Evolutionary conservation across 2,113 vertebrate genomes (phyloP).

Genomic region (Tragelaphus buxtoni): DNA sequence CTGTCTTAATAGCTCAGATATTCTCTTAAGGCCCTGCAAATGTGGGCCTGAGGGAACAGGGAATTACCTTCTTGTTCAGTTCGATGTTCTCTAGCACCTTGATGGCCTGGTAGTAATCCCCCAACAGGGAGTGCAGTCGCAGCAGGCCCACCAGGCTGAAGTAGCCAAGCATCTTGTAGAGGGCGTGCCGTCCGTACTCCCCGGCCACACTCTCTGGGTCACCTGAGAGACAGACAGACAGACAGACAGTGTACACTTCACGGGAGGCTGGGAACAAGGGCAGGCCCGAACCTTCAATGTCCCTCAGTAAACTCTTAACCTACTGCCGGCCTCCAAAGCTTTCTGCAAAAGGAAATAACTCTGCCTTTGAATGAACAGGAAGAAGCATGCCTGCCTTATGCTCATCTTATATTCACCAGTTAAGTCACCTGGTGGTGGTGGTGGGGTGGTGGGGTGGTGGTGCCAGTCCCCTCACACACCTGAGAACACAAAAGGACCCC

Average conservation of each 20-base stretch:
- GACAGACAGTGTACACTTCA: neutral
- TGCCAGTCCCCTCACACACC: neutral
- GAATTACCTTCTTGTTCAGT: conserved; percentile 96
- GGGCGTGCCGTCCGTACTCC: conserved; percentile 97
- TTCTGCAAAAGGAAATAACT: neutral
- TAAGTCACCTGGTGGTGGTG: neutral
- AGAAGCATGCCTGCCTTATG: rapidly evolving
- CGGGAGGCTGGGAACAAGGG: neutral
- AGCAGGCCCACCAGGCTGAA: conserved; percentile 97
- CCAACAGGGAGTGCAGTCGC: conserved; percentile 94
- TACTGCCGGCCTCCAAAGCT: neutral
- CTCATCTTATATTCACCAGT: neutral
- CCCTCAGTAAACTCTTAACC: neutral
- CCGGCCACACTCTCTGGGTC: conserved; percentile 99
- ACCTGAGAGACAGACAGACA: conserved; percentile 78
- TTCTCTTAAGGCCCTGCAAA: neutral
- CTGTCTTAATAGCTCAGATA: neutral
- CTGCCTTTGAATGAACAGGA: neutral
- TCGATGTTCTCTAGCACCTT: conserved; percentile 99
- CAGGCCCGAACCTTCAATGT: neutral
- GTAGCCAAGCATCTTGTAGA: conserved; percentile 99
- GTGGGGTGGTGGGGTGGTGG: rapidly evolving
- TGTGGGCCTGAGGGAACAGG: neutral
- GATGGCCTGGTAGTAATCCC: conserved; percentile 99
- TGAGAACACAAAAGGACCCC: neutral